Evolutionary conservation across 2,888 invertebrate genomes (phyloP).

Genomic region (Vanessa cardui): DNA sequence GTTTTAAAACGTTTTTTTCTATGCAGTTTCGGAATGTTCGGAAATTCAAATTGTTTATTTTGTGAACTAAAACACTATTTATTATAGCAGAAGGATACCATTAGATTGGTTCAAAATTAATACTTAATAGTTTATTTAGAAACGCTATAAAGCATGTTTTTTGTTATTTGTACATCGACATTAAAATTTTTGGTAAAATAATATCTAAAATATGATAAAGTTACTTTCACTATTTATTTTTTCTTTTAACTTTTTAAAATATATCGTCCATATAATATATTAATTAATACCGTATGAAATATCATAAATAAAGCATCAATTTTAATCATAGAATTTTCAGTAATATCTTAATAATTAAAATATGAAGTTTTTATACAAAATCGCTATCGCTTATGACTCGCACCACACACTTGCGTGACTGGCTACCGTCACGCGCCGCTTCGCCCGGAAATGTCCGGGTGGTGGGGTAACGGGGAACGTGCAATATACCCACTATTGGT

Average conservation of each 20-base stretch:
- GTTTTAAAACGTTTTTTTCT: background rate
- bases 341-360: background rate
- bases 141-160: too few relatives aligned
- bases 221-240: too few relatives aligned
- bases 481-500: slow-evolving; percentile 43
- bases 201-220: too few relatives aligned
- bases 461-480: slow-evolving; percentile 36
- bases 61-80: background rate
- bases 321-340: background rate
- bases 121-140: too few relatives aligned
- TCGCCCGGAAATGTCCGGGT: slow-evolving; percentile 58
- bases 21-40: slow-evolving; percentile 4
- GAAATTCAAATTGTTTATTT: slow-evolving; percentile 4
- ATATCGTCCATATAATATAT: too few relatives aligned
- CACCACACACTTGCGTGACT: slow-evolving; percentile 54
- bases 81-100: background rate
- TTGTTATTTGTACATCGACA: too few relatives aligned
- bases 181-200: too few relatives aligned
- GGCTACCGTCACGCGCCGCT: slow-evolving; percentile 57
- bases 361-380: background rate
- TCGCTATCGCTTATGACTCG: slow-evolving; percentile 36
- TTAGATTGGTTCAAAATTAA: background rate
- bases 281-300: too few relatives aligned
- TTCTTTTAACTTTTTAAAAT: too few relatives aligned
- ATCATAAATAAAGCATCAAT: background rate